Base-by-base conservation (phyloP, 2,797 vertebrate species). In the Sciurus carolinensis region DNA sequence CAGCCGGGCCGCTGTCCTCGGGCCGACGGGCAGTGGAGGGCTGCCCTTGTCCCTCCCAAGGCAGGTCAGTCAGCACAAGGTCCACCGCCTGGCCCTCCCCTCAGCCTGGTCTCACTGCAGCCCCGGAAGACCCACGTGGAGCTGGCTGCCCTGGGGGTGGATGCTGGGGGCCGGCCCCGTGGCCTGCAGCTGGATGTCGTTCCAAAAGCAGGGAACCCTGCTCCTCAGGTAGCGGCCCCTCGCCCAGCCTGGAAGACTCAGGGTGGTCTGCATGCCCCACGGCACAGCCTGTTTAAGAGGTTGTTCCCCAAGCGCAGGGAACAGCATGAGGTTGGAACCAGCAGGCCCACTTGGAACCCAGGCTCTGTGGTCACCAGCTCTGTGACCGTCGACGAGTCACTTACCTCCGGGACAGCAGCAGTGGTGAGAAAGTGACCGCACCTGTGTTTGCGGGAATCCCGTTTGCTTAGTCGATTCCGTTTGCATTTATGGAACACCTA, bases 121-220 rank as follows among this genome's bases (percentile, higher is more conserved):
- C 98, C 99, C 39, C 98, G 95, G 97, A 99, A 98, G 97, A 99
- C 95, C 91, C 98, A 98, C 75, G 96, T 98, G 59, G 97, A 84
- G 24, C 80, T 99, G 95, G 98, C 93, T 73, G 94, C 99, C 96
- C 97, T 95, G 39, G 97, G 98, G 96, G 98, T 96, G 0, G 97
- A 98, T 91, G 97, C 97, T 2, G 98, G 96, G 96, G 98, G 95
- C 87, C 95, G 77, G 3, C 96, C 98, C 64, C 67, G 96, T 11
- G 97, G 98, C 90, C 94, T 99, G 95, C 98, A 98, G 95, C 82
- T 99, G 44, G 39, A 39, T 39, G 39, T 39, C 39, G 57, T 99
- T 99, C 92, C 98, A 98, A 97, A 99, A 99, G 98, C 97, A 97
- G 93, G 99, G 98, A 33, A 97, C 96, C 24, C 81, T 99, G 18